Base-by-base conservation (phyloP, 2,888 invertebrate genomes). In the Tetrapedia diversipes region DNA sequence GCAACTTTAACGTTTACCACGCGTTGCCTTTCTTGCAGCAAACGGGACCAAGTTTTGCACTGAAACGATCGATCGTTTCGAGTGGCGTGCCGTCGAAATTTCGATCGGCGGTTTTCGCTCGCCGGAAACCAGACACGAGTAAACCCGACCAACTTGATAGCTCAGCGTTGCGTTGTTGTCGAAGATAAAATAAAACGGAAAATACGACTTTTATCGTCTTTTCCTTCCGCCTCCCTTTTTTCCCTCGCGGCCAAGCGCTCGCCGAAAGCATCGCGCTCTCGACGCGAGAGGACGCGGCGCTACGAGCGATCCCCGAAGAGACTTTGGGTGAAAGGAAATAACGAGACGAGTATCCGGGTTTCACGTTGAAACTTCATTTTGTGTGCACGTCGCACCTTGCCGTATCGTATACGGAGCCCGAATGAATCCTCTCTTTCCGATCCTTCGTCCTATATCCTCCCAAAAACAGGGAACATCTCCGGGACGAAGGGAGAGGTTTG, bases 1-100 rank as follows among this genome's bases (percentile, higher is more conserved):
- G 73, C 24, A 64, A 66, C 78, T 79, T 83, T 74, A 77, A 83
- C 83, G 72, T 83, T 80, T 84, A 76, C 80, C 70, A 64, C 76
- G 32, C 11, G 32, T 41, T 43, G 64, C 57, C 57, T 76, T 65
- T 53, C 67, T 67, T 57, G 61, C 69, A 53, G 14, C 24, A n/a
- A 51, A n/a, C 34, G 11, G 11, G 2, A 14, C n/a, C 8, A 16
- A 2, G 4, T n/a, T 11, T 6, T 11, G 11, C 22, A 16, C 14
- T 14, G 16, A 51, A 73, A 72, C 43, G 45, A 57, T 66, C 75
- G 76, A 51, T 76, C 56, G 49, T 71, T 32, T 39, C 29, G 34
- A 16, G 16, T 22, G 37, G 49, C 43, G 22, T 1, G 49, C 22
- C 19, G 24, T 24, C 29, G 66, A 71, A 57, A 67, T 59, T 67